Conservation (phyloP, 2,113 vertebrate species). For the Syrrhaptes paradoxus region DNA sequence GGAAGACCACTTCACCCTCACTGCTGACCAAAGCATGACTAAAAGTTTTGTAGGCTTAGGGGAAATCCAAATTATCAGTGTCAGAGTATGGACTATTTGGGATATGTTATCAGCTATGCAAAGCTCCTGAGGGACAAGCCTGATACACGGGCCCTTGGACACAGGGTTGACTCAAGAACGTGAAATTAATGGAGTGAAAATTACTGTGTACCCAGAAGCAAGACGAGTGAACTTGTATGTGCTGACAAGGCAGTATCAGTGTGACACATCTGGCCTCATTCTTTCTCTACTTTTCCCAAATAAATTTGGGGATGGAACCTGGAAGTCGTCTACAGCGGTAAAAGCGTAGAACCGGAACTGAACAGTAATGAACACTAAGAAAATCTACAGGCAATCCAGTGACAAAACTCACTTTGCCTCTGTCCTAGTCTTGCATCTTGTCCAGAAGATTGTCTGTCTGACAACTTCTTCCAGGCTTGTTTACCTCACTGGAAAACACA, state of each 20-base stretch:
- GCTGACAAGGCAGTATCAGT: not conserved
- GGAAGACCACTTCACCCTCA: not conserved
- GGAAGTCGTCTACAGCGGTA: not conserved
- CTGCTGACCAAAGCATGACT: not conserved
- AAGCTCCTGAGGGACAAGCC: not conserved
- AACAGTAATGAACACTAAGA: not conserved
- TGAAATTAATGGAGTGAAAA: not conserved
- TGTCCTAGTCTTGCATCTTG: not conserved
- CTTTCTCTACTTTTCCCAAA: not conserved
- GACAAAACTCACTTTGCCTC: not conserved
- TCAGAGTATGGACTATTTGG: not conserved
- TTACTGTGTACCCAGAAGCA: not conserved
- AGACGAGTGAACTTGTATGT: not conserved
- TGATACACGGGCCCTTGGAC: not conserved
- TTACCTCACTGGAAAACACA: not conserved
- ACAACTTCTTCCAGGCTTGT: not conserved
- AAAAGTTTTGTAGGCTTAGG: not conserved
- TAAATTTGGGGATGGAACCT: not conserved
- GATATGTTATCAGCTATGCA: not conserved
- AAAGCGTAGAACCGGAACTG: not conserved
- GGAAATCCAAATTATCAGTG: not conserved
- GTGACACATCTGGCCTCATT: not conserved
- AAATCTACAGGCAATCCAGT: not conserved
- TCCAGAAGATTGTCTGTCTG: not conserved
- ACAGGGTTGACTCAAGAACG: not conserved